Conservation (phyloP, 2,888 invertebrate species). For the Mythimna albipuncta region DNA sequence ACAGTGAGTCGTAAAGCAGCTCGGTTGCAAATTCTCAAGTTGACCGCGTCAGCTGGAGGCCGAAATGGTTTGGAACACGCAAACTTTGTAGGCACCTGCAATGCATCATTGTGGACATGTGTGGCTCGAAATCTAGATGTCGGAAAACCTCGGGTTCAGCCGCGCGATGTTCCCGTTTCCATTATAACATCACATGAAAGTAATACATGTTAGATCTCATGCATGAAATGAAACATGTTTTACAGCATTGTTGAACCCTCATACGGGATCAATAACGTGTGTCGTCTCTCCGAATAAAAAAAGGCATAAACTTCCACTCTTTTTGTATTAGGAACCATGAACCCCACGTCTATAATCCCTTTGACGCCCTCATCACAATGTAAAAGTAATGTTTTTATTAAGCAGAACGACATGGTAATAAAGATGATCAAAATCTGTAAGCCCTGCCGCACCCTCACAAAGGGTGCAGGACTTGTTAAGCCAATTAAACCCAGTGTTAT, state of each 20-base stretch:
- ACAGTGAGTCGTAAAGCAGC: conserved; percentile 26
- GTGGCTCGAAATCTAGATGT: conserved; percentile 47
- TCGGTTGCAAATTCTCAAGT: conserved; percentile 49
- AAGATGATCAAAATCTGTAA: conserved; percentile 71
- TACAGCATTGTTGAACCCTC: conserved; percentile 55
- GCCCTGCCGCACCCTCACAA: conserved; percentile 74
- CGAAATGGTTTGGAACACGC: conserved; percentile 75
- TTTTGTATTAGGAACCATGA: conserved; percentile 13
- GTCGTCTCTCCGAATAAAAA: conserved; percentile 44
- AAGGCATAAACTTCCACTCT: conserved; percentile 37
- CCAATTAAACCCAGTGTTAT: conserved; percentile 84
- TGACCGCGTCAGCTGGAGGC: conserved; percentile 43
- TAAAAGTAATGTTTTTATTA: conserved; percentile 61
- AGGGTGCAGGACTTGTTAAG: conserved; percentile 85
- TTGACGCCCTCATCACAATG: conserved; percentile 40
- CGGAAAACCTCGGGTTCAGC: conserved; percentile 1
- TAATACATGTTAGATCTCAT: conserved; percentile 38
- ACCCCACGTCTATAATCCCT: conserved; percentile 38
- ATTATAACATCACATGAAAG: conserved; percentile 30
- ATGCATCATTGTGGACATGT: conserved; percentile 78
- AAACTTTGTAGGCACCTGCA: conserved; percentile 77
- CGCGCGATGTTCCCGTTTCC: conserved; percentile 10
- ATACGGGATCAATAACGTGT: conserved; percentile 56
- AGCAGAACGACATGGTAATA: conserved; percentile 65
- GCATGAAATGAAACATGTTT: conserved; percentile 41